Evolutionary conservation across 2,113 vertebrate genomes (phyloP), one percentile per base, ranked within the genome.

Genomic region (Lepus americanus): DNA sequence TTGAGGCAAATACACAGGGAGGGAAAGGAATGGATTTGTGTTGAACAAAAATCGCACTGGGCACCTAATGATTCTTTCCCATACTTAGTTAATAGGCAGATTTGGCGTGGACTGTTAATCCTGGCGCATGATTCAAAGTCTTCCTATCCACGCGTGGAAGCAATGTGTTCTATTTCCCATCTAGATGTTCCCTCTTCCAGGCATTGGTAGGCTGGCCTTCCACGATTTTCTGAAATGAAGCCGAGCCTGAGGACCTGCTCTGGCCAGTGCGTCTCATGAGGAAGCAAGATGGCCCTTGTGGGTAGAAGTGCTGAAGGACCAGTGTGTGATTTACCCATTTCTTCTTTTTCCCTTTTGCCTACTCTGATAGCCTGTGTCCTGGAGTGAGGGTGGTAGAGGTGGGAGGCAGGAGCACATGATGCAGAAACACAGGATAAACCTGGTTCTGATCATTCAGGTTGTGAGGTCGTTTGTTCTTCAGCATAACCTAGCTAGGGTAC

Each of bases 101-200:
- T 77, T n/a, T 61, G 20, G 39, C 76, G n/a, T 9, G 9, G 66
- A 27, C 22, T 90, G 7, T 16, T 94, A 25, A 69, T 69, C 66
- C 27, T 66, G 44, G 13, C 69, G 44, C 31, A 39, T 61, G 29
- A 33, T 4, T 36, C 27, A 72, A 83, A 84, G 55, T 67, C 19
- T 72, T 92, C 59, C 78, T 95, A 55, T 22, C 55, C 83, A 44
- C 31, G 22, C 55, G 29, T 83, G 64, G 63, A 89, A 92, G 49
- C 11, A 70, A 44, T 76, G 63, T 11, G 10, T 72, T 72, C 51
- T 72, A 3, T 27, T 72, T 16, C 27, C 27, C 55, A 51, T 44
- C 25, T 10, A 36, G 23, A 27, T 51, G 5, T 1, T 63, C 5
- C 55, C 29, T 80, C 49, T n/a, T 49, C 22, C 14, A 85, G 29